Conservation (phyloP, 2,113 vertebrate genomes). For the Chiloscyllium plagiosum region DNA sequence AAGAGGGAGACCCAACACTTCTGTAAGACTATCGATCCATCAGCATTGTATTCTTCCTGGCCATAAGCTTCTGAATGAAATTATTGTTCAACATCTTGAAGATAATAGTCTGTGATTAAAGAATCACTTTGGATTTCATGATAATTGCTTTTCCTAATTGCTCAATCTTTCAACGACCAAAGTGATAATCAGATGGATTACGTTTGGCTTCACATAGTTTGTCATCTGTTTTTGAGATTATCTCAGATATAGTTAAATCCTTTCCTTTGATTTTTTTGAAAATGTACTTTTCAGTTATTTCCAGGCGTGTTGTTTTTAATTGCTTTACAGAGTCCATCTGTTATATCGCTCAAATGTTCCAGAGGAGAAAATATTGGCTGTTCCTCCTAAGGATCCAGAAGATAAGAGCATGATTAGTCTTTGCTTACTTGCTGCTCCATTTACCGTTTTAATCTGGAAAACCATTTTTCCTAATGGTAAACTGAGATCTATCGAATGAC, state of each 20-base stretch:
- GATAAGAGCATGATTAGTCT: not conserved
- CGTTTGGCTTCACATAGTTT: not conserved
- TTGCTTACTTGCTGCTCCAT: not conserved
- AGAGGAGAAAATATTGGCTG: not conserved
- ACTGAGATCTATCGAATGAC: not conserved
- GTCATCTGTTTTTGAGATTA: not conserved
- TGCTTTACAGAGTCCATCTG: not conserved
- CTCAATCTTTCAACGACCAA: not conserved
- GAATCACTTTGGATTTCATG: not conserved
- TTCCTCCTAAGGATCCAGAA: not conserved
- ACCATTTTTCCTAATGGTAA: not conserved
- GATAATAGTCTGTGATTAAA: not conserved
- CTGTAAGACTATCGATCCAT: not conserved
- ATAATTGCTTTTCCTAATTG: not conserved
- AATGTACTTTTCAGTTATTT: not conserved
- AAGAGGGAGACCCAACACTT: not conserved
- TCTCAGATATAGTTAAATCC: not conserved
- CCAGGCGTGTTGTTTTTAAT: not conserved
- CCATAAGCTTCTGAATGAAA: not conserved
- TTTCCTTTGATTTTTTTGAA: not conserved
- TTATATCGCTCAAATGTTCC: not conserved
- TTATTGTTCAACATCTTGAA: not conserved
- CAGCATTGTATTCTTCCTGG: not conserved
- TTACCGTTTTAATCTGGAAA: not conserved
- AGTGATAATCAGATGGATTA: not conserved